Conservation (phyloP, 1,140 invertebrate genomes). For the Polypedilum vanderplanki region DNA sequence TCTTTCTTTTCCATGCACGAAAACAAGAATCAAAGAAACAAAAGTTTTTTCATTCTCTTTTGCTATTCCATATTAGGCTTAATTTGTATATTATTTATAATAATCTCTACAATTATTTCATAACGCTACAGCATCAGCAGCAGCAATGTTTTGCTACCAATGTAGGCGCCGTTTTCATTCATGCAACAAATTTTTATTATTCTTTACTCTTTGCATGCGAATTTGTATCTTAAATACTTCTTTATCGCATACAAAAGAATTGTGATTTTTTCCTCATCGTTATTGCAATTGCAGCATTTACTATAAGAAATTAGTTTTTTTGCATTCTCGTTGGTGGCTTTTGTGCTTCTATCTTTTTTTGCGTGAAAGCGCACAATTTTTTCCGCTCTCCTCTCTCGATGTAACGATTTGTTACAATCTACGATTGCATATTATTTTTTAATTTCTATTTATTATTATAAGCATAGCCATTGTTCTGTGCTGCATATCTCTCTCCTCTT, state of each 20-base stretch:
- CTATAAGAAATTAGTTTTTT: no score
- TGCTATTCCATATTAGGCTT: conserved; percentile 1
- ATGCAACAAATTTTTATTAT: conserved; percentile 20
- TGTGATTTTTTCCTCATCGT: not conserved
- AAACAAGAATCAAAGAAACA: no score
- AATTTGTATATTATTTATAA: conserved; percentile 24
- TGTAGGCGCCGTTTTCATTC: conserved; percentile 4
- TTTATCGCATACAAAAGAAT: not conserved
- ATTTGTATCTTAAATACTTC: not conserved
- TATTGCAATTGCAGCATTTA: no score
- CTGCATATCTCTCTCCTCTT: not conserved
- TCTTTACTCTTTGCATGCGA: not conserved
- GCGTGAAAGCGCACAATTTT: not conserved
- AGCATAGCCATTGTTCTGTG: not conserved
- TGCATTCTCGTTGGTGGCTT: no score
- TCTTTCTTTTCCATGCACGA: no score
- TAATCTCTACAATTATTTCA: conserved; percentile 22
- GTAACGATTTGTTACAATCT: conserved; percentile 18
- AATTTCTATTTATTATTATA: not conserved
- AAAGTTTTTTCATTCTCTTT: not conserved
- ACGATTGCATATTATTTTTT: conserved; percentile 9
- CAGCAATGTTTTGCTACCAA: not conserved
- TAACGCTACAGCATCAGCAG: not conserved
- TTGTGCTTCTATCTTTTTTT: no score
- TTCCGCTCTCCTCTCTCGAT: not conserved